Percentiles rank a stretch among this genome's conserved stretches.
phyloP scores from a whole-genome alignment of 2,797 vertebrate genomes.

The Mycteria americana region DNA sequence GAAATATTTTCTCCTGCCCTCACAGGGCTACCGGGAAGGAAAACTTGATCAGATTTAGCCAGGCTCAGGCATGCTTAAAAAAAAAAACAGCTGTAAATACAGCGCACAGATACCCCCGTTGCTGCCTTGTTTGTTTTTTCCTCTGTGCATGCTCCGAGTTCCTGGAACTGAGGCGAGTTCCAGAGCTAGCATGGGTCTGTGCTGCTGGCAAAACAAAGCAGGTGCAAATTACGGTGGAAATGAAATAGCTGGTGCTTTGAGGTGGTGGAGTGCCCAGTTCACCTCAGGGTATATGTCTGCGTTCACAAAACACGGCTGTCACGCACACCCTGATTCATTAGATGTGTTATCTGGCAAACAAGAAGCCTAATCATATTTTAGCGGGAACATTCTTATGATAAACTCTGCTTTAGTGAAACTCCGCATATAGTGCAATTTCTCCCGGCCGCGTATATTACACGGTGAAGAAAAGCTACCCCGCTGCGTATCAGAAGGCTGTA shows the following conservation, averaged over 20 bases:
- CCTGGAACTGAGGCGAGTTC: constrained; percentile 60
- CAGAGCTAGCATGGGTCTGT: constrained; percentile 75
- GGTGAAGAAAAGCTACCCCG: constrained; percentile 78
- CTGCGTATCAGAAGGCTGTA: constrained; percentile 81
- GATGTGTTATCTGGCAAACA: constrained; percentile 79
- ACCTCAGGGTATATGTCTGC: constrained; percentile 75
- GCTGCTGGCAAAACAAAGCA: constrained; percentile 82
- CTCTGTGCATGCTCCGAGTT: constrained; percentile 51
- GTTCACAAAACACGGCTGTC: constrained; percentile 77
- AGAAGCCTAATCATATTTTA: constrained; percentile 81
- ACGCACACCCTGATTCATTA: constrained; percentile 76
- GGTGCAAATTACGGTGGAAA: constrained; percentile 79
- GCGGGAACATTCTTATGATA: constrained; percentile 75
- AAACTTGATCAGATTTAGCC: not conserved
- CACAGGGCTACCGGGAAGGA: not conserved
- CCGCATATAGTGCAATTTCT: constrained; percentile 76
- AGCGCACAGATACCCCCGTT: not conserved
- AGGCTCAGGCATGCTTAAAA: not conserved
- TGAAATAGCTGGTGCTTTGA: constrained; percentile 74
- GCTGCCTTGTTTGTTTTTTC: constrained; percentile 40
- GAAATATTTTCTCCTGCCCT: not conserved
- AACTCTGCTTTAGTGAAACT: constrained; percentile 78
- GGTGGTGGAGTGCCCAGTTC: constrained; percentile 77
- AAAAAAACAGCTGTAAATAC: not conserved
- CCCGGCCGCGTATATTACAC: constrained; percentile 75